Conservation (phyloP, 1,140 invertebrate species). For the Marisa cornuarietis region DNA sequence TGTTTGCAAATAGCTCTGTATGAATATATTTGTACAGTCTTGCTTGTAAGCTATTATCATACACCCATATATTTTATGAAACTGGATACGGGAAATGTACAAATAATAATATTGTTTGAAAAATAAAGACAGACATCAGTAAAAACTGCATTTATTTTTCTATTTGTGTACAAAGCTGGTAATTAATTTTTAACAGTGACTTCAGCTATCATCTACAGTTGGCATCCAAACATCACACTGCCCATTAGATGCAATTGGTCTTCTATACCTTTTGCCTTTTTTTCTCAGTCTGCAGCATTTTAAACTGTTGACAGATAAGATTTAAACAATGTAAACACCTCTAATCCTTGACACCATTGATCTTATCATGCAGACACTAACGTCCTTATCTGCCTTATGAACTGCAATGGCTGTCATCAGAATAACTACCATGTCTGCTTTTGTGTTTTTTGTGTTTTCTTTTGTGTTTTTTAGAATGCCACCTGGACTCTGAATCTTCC, state of each 20-base stretch:
- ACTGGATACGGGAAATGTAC: constrained; percentile 20
- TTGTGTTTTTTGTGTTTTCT: constrained; percentile 38
- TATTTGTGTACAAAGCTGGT: constrained; percentile 8
- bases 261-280: too few relatives aligned
- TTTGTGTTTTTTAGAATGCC: constrained; percentile 24
- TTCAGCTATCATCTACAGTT: too few relatives aligned
- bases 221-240: too few relatives aligned
- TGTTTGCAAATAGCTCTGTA: too few relatives aligned
- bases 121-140: constrained; percentile 10
- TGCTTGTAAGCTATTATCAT: constrained; percentile 7
- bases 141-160: constrained; percentile 14
- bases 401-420: too few relatives aligned
- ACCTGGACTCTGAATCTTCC: not conserved
- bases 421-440: constrained; percentile 4
- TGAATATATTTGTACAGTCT: constrained; percentile 9
- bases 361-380: not conserved
- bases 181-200: too few relatives aligned
- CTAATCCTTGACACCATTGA: not conserved
- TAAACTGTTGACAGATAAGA: too few relatives aligned
- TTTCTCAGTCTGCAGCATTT: too few relatives aligned
- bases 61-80: constrained; percentile 21
- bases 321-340: too few relatives aligned
- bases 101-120: constrained; percentile 11
- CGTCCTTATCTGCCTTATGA: not conserved
- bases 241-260: too few relatives aligned